Conservation (phyloP, 2,797 vertebrate species). For the Xyrichtys novacula region DNA sequence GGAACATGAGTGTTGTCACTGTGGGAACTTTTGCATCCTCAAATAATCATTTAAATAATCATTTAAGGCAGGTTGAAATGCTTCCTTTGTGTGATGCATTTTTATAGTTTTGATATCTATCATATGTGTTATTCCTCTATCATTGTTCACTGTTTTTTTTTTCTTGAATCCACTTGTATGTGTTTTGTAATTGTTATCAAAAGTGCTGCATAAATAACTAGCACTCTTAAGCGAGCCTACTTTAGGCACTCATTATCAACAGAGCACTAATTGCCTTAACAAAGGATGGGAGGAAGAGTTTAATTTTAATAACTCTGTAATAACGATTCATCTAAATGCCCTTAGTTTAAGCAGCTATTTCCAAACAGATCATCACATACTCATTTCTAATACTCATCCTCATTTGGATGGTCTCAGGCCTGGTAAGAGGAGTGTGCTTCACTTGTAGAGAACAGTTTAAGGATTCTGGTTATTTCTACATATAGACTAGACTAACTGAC, state of each 20-base stretch:
- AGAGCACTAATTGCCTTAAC: constrained; percentile 8
- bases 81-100: too few relatives aligned
- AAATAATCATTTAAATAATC: too few relatives aligned
- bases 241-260: constrained; percentile 24
- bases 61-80: too few relatives aligned
- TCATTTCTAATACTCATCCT: neutral
- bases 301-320: constrained; percentile 6
- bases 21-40: too few relatives aligned
- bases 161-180: neutral
- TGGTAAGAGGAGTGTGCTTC: neutral
- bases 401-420: neutral
- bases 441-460: too few relatives aligned
- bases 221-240: constrained; percentile 17
- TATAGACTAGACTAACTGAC: constrained; percentile 4
- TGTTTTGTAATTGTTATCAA: constrained; percentile 17
- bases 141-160: neutral
- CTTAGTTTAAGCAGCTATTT: neutral
- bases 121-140: too few relatives aligned
- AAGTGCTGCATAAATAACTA: constrained; percentile 7
- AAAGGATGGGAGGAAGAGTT: constrained; percentile 4
- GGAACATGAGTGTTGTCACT: too few relatives aligned
- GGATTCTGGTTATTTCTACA: too few relatives aligned
- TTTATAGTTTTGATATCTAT: too few relatives aligned
- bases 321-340: constrained; percentile 10
- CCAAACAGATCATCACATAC: neutral